Conservation (phyloP, 2,797 vertebrate species). For the Decapterus maruadsi region DNA sequence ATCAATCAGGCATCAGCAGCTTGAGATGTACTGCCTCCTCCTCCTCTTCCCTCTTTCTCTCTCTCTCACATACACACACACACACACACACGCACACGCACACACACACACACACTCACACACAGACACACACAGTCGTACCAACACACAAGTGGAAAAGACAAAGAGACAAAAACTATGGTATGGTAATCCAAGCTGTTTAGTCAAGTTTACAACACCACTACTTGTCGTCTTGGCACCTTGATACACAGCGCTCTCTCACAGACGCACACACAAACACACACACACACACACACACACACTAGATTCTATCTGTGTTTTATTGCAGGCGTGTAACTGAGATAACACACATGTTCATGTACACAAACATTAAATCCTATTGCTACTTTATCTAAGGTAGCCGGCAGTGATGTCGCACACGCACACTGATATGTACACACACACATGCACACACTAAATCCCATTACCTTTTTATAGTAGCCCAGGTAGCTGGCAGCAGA, state of each 20-base stretch:
- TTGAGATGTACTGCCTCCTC: constrained; percentile 16
- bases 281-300: constrained; percentile 1
- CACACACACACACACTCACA: background rate
- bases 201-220: constrained; percentile 20
- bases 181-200: constrained; percentile 22
- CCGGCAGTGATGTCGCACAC: constrained; percentile 35
- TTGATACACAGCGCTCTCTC: constrained; percentile 15
- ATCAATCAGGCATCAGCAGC: constrained; percentile 17
- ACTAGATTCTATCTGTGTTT: constrained; percentile 48
- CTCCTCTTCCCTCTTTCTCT: background rate
- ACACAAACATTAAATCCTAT: constrained; percentile 61
- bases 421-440: background rate
- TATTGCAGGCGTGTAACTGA: constrained; percentile 41
- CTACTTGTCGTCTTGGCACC: constrained; percentile 6
- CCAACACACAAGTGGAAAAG: background rate
- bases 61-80: background rate
- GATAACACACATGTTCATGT: constrained; percentile 46
- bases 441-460: constrained; percentile 45
- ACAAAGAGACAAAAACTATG: constrained; percentile 10
- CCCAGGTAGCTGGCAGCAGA: constrained; percentile 54
- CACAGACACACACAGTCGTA: too few relatives aligned
- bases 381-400: constrained; percentile 49
- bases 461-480: constrained; percentile 53
- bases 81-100: background rate
- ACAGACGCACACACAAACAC: constrained; percentile 7